A percentile compares a stretch with the other conserved stretches of the same genome.
phyloP scores from a whole-genome alignment of 2,797 vertebrate species.

The Onychomys leucogaster region DNA sequence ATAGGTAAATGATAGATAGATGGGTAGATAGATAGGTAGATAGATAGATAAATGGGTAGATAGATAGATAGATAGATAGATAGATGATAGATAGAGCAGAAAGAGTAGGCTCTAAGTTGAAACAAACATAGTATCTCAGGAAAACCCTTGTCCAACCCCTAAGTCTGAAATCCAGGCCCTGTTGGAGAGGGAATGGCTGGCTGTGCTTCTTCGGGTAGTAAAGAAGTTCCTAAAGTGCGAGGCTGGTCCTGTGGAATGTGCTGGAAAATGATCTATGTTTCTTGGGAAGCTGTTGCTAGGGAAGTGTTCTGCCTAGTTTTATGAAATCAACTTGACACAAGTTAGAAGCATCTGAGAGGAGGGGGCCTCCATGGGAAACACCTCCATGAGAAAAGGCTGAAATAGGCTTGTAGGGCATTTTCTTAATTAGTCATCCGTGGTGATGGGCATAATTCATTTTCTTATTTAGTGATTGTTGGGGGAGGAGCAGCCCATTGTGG shows the following conservation, averaged over 20 bases:
- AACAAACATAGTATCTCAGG: neutral
- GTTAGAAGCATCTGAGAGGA: neutral
- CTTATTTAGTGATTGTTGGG: neutral
- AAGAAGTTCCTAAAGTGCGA: neutral
- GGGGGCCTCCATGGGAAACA: neutral
- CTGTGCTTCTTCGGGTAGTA: neutral
- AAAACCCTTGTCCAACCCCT: neutral
- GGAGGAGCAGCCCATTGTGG: neutral
- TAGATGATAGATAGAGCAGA: neutral
- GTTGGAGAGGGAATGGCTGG: neutral
- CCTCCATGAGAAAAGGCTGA: neutral
- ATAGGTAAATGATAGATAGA: too few species aligned
- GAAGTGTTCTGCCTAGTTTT: neutral
- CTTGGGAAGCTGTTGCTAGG: neutral
- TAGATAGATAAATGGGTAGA: too few species aligned
- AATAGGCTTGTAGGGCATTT: neutral
- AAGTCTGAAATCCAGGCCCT: neutral
- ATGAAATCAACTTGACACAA: neutral
- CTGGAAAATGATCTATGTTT: neutral
- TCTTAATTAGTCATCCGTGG: neutral
- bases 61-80: too few species aligned
- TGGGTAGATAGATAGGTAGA: too few species aligned
- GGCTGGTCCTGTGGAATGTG: neutral
- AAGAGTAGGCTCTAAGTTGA: neutral
- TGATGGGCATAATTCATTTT: neutral